phyloP scores from a whole-genome alignment of 2,888 invertebrate species.

The Pachymerium ferrugineum region DNA sequence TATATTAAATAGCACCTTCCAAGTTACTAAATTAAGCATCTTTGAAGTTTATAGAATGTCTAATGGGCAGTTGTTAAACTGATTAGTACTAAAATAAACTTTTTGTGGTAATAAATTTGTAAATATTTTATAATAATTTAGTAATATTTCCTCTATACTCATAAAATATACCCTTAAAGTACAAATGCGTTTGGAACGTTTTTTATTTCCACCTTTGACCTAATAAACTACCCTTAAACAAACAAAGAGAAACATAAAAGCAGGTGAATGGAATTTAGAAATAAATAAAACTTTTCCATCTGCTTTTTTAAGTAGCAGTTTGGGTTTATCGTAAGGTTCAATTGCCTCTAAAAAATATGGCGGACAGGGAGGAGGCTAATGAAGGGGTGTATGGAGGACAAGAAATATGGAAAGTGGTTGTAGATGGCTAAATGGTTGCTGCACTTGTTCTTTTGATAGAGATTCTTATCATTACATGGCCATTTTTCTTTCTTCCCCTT shows the following conservation, averaged over 20 bases:
- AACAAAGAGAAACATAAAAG: constrained; percentile 7
- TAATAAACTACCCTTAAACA: neutral
- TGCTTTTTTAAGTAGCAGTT: neutral
- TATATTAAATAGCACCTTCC: too few relatives aligned
- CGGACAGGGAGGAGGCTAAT: constrained; percentile 8
- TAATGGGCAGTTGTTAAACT: too few relatives aligned
- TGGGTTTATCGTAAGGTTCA: constrained; percentile 3
- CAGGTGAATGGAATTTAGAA: neutral
- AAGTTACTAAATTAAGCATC: too few relatives aligned
- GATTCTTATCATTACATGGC: neutral
- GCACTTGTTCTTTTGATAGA: neutral
- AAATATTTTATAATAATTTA: too few relatives aligned
- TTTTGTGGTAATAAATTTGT: too few relatives aligned
- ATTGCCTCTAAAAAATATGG: neutral
- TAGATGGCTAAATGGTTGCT: neutral
- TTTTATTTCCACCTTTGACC: neutral
- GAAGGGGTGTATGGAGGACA: neutral
- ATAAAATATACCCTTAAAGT: neutral
- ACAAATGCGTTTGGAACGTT: too few relatives aligned
- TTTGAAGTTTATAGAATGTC: too few relatives aligned
- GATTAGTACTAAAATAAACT: too few relatives aligned
- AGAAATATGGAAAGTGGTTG: constrained; percentile 13
- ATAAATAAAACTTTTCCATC: constrained; percentile 10
- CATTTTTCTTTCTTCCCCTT: constrained; percentile 1
- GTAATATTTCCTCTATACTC: too few relatives aligned